These are phyloP conservation scores for Pachyrhynchus sulphureomaculatus DNA, from an alignment of 1,140 invertebrate species.

Conservation along the genomic window DNA sequence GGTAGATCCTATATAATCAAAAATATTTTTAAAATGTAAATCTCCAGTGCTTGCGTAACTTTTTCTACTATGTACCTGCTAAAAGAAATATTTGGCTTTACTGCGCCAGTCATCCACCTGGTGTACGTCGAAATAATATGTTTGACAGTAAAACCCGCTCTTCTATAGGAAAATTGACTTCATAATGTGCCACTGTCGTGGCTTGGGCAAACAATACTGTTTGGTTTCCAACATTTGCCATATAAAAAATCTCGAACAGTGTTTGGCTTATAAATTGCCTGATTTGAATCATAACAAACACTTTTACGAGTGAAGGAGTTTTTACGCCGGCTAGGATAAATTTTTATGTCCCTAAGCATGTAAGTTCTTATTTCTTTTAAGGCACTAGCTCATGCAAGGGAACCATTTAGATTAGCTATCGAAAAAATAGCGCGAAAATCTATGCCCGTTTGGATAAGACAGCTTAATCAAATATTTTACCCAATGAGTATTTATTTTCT, in stretches of 20 bases:
- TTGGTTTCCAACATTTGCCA: conserved; percentile 10
- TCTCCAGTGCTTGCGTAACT: too few relatives aligned
- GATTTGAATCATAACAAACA: conserved; percentile 42
- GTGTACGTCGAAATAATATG: too few relatives aligned
- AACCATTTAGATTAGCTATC: conserved; percentile 22
- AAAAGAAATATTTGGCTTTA: too few relatives aligned
- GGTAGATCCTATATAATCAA: too few relatives aligned
- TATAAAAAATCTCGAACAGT: conserved; percentile 35
- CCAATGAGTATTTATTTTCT: too few relatives aligned
- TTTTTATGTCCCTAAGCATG: conserved; percentile 21
- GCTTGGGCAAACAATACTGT: conserved; percentile 17
- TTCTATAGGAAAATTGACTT: conserved; percentile 1
- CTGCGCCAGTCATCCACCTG: too few relatives aligned
- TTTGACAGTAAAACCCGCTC: background rate
- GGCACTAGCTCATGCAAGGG: conserved; percentile 11
- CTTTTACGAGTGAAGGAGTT: conserved; percentile 33
- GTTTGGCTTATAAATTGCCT: conserved; percentile 43
- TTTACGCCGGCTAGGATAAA: background rate
- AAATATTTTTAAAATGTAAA: too few relatives aligned
- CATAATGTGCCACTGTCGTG: background rate
- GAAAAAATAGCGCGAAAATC: background rate
- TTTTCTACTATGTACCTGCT: too few relatives aligned
- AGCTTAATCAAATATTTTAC: too few relatives aligned
- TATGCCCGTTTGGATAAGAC: conserved; percentile 1
- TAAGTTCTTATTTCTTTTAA: background rate